These are phyloP conservation scores for Drosophila seguyi DNA, from an alignment of 1,140 invertebrate species.

Conservation along the genomic window DNA sequence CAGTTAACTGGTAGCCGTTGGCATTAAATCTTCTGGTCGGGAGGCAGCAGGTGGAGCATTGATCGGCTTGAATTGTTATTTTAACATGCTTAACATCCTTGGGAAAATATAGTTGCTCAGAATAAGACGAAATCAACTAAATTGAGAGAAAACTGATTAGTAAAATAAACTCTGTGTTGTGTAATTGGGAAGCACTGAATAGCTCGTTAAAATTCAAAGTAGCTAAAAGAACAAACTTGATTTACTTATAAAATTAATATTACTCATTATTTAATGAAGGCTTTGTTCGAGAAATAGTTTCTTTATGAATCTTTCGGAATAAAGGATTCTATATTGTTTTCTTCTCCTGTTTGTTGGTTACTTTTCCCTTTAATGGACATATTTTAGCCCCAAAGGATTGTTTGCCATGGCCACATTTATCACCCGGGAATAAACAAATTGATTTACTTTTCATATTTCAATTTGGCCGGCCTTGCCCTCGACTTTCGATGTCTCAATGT, in stretches of 20 bases:
- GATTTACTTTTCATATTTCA: constrained; percentile 42
- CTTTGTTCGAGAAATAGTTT: too few species aligned
- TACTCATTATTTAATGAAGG: too few species aligned
- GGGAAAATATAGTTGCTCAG: neutral
- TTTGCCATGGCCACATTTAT: constrained; percentile 16
- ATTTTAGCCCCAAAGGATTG: neutral
- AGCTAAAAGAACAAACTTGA: too few species aligned
- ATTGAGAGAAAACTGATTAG: neutral
- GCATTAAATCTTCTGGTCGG: constrained; percentile 14
- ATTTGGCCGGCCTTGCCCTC: constrained; percentile 34
- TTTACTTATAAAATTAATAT: too few species aligned
- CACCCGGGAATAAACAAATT: constrained; percentile 24
- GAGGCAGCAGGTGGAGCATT: constrained; percentile 34
- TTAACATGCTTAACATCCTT: constrained; percentile 1
- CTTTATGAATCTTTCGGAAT: too few species aligned
- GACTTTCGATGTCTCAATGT: constrained; percentile 45
- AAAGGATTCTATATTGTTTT: too few species aligned
- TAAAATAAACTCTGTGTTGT: neutral
- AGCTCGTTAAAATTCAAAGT: neutral
- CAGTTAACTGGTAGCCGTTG: constrained; percentile 37
- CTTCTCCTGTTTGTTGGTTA: too few species aligned
- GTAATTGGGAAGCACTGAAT: neutral
- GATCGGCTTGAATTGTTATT: constrained; percentile 38
- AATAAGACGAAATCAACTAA: neutral
- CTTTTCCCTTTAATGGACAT: neutral